Base-by-base conservation (phyloP, 2,797 vertebrate species). In the Lithobates sylvaticus region DNA sequence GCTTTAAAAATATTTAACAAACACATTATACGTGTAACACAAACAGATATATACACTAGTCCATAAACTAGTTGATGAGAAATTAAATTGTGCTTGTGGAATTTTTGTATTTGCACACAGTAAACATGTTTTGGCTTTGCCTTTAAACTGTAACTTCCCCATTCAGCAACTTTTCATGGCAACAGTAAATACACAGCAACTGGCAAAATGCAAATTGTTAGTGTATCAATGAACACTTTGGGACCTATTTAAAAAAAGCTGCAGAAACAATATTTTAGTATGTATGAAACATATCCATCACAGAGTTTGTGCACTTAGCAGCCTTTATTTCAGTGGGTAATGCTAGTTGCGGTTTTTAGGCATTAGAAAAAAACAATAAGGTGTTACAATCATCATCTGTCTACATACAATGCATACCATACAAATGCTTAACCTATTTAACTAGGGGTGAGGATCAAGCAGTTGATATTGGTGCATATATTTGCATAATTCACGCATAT, bases 391-490 rank as follows among this genome's bases (percentile, higher is more conserved):
- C 27, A 72, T 86, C 47, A 76, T 83, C 39, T 86, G 32, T 73
- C 61, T 78, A 18, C 80, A 70, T 83, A 47, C 72, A 44, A 34
- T 76, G 58, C 69, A 72, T 71, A 81, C 73, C 79, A 77, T 50
- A 77, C 50, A 65, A 78, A 79, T 76, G 76, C 50, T 77, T 78
- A 87, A 73, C 81, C 81, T 70, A 75, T 83, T 87, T 87, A 78
- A 78, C 74, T 83, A 79, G 67, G 70, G 85, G 81, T 83, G 68
- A 83, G 75, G 74, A 83, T 83, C 70, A 78, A 87, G 77, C 73
- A 74, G 58, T 87, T 78, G 69, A 74, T 83, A 79, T 78, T 73
- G 76, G 73, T 83, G 81, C 85, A 87, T 87, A 83, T 34, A 78
- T 83, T 81, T 83, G 58, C 85, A 87, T 87, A 74, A 72, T 58